phyloP scores from a whole-genome alignment of 2,888 invertebrate species.

The Eubasilissa splendida region DNA sequence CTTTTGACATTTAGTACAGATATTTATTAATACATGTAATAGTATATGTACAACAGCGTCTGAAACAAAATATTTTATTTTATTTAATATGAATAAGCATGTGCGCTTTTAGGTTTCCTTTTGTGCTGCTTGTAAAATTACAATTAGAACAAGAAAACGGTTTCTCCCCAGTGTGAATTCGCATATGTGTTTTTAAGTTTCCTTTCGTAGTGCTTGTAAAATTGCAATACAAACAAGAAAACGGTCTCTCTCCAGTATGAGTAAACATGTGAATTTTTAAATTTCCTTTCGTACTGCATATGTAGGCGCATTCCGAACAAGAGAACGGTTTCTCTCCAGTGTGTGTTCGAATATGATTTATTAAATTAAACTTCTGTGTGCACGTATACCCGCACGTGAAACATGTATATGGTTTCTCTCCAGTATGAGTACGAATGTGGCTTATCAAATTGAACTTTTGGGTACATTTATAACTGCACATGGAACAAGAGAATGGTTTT shows the following conservation, averaged over 20 bases:
- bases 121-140: background rate
- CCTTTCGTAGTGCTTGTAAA: conserved; percentile 69
- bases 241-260: conserved; percentile 71
- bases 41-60: no score
- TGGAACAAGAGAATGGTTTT: no score
- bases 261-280: conserved; percentile 69
- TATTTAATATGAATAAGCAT: background rate
- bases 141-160: conserved; percentile 4
- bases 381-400: conserved; percentile 2
- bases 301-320: background rate
- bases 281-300: background rate
- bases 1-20: no score
- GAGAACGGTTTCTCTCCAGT: conserved; percentile 4
- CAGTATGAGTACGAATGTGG: background rate
- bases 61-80: no score
- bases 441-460: no score
- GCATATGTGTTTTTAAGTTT: conserved; percentile 70
- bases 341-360: background rate
- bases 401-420: conserved; percentile 15
- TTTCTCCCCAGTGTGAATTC: conserved; percentile 53
- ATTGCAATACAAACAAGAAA: conserved; percentile 65
- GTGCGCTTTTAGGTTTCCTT: conserved; percentile 5
- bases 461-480: no score
- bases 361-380: background rate
- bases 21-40: no score